Conservation (phyloP, 2,888 invertebrate species). For the Andrena flavipes region DNA sequence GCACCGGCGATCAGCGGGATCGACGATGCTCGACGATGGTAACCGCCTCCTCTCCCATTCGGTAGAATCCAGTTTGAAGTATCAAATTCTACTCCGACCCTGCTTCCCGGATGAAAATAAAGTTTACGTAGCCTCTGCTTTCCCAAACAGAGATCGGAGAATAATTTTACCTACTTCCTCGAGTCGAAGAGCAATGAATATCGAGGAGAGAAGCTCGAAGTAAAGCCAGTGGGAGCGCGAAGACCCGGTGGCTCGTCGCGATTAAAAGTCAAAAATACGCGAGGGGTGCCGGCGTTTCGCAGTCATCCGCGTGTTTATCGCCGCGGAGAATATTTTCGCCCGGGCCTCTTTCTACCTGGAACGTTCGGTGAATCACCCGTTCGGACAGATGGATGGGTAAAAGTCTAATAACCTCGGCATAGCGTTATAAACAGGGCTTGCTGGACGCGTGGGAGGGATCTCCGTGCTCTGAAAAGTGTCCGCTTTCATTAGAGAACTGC, state of each 20-base stretch:
- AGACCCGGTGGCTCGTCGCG: neutral
- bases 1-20: slow-evolving; percentile 40
- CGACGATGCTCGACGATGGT: slow-evolving; percentile 16
- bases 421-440: neutral
- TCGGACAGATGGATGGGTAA: slow-evolving; percentile 4
- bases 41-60: neutral
- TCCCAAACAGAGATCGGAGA: no score
- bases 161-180: no score
- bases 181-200: no score
- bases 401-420: neutral
- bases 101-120: no score
- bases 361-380: slow-evolving; percentile 30
- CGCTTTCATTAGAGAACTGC: no score
- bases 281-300: no score
- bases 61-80: neutral
- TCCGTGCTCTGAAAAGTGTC: no score
- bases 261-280: neutral
- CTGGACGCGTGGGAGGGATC: no score
- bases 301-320: neutral
- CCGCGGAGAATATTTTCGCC: neutral
- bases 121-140: no score
- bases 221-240: neutral
- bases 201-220: no score
- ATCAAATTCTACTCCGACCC: no score
- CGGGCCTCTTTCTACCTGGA: slow-evolving; percentile 20